These are phyloP conservation scores for Sylvilagus floridanus DNA, from an alignment of 2,797 vertebrate genomes.

Conservation along the genomic window DNA sequence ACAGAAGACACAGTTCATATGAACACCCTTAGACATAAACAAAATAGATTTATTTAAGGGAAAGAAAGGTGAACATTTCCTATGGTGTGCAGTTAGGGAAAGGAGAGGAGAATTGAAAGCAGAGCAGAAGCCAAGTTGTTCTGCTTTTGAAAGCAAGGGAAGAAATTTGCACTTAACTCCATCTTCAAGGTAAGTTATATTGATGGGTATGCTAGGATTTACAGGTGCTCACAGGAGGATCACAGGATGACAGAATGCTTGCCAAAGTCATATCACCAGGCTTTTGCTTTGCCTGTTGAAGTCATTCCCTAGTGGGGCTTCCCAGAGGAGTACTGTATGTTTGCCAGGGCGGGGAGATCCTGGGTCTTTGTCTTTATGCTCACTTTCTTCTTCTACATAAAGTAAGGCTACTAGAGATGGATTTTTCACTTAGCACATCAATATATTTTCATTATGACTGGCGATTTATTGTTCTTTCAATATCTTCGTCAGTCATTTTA, in stretches of 20 bases:
- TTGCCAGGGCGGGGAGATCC: not conserved
- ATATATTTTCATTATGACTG: constrained; percentile 70
- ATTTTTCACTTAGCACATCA: constrained; percentile 61
- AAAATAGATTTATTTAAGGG: not conserved
- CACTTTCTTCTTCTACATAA: not conserved
- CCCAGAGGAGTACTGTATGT: not conserved
- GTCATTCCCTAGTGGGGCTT: not conserved
- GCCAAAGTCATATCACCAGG: not conserved
- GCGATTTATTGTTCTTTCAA: constrained; percentile 64
- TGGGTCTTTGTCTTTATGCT: not conserved
- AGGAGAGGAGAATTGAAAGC: not conserved
- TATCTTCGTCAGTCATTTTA: constrained; percentile 68
- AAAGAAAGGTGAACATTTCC: not conserved
- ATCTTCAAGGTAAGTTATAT: not conserved
- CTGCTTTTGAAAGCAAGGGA: not conserved
- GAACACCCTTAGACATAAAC: not conserved
- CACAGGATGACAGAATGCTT: not conserved
- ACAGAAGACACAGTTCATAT: not conserved
- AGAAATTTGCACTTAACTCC: not conserved
- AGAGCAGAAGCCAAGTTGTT: not conserved
- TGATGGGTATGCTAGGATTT: not conserved
- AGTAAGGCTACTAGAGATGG: not conserved
- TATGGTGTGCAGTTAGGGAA: not conserved
- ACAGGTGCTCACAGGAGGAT: too few species aligned
- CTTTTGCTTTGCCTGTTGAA: not conserved